Evolutionary conservation across 2,888 invertebrate genomes (phyloP).

Genomic region (Bedellia somnulentella): DNA sequence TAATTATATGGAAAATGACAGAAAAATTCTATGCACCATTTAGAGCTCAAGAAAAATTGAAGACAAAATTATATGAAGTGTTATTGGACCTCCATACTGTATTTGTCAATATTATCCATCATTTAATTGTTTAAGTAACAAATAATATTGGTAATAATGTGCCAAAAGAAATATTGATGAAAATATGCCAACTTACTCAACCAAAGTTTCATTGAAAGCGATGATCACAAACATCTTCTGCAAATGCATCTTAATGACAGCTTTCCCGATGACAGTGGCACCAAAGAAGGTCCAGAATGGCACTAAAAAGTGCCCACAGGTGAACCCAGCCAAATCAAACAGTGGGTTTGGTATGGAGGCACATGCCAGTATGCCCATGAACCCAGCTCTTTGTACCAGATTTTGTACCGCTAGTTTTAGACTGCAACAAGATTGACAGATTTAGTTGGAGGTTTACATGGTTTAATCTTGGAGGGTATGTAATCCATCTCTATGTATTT

Average conservation of each 20-base stretch:
- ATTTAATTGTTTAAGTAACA: too few species aligned
- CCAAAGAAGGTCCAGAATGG: conserved; percentile 99
- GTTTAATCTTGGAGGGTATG: too few species aligned
- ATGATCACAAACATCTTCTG: conserved; percentile 97
- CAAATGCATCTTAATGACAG: conserved; percentile 96
- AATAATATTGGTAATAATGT: too few species aligned
- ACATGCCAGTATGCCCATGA: conserved; percentile 93
- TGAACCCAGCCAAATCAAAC: conserved; percentile 97
- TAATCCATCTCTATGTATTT: background rate
- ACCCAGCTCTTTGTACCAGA: conserved; percentile 91
- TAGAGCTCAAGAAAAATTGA: too few species aligned
- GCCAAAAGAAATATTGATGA: too few species aligned
- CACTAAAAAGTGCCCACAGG: conserved; percentile 97
- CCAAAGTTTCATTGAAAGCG: conserved; percentile 92
- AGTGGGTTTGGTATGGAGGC: conserved; percentile 99
- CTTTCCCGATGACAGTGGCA: conserved; percentile 96
- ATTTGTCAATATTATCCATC: too few species aligned
- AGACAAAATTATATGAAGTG: too few species aligned
- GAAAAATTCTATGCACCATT: too few species aligned
- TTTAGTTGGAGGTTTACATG: background rate
- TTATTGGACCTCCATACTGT: too few species aligned
- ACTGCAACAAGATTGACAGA: conserved; percentile 24
- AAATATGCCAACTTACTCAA: conserved; percentile 82
- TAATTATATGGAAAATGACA: too few species aligned
- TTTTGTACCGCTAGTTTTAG: conserved; percentile 85